These are phyloP conservation scores for Propithecus deckenii DNA, from an alignment of 2,797 vertebrate genomes.

Conservation along the genomic window DNA sequence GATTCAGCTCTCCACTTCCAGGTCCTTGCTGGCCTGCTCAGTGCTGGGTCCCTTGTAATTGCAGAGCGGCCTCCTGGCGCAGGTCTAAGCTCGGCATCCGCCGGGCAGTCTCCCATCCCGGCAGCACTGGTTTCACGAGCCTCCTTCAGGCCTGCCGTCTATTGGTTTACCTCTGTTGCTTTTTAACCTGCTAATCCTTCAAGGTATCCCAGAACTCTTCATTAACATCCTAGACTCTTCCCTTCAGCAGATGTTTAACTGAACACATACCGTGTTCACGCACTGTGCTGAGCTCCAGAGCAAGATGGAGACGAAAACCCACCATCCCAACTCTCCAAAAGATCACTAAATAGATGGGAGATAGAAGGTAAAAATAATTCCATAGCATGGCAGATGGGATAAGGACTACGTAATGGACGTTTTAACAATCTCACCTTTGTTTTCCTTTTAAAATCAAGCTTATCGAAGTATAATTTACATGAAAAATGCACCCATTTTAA, in stretches of 20 bases:
- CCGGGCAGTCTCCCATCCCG: neutral
- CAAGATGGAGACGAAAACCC: neutral
- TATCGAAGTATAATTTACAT: neutral
- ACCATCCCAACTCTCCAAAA: neutral
- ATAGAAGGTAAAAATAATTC: neutral
- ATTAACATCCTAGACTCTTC: neutral
- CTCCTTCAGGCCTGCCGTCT: neutral
- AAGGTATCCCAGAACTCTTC: neutral
- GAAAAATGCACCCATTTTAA: neutral
- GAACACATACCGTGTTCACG: neutral
- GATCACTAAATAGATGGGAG: neutral
- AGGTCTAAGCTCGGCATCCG: fast-evolving
- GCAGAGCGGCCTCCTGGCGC: neutral
- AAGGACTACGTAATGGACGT: neutral
- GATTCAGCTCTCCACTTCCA: neutral
- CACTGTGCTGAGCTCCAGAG: neutral
- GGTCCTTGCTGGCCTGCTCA: neutral
- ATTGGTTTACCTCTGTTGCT: neutral
- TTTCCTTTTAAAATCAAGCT: neutral
- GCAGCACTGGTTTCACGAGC: neutral
- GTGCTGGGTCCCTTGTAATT: neutral
- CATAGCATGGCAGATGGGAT: neutral
- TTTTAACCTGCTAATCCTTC: neutral
- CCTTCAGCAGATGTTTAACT: neutral
- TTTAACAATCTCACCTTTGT: neutral